Conservation (phyloP, 2,797 vertebrate genomes). For the Hafferia zeledoni region DNA sequence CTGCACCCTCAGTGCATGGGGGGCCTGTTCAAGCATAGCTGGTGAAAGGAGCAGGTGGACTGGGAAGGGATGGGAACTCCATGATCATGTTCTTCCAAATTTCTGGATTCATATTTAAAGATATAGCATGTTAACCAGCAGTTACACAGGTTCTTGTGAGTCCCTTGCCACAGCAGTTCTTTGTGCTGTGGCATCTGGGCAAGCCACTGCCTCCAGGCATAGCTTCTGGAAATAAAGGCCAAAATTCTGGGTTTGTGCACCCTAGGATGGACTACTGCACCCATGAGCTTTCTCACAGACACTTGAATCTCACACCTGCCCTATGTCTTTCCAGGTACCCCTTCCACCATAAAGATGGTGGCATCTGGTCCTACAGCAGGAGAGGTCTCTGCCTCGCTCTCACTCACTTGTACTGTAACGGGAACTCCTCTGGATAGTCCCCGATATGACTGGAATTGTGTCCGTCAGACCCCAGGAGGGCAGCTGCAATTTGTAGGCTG, state of each 20-base stretch:
- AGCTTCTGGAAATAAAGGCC: neutral
- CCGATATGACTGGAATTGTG: neutral
- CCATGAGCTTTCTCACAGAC: neutral
- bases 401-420: neutral
- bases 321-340: neutral
- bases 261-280: neutral
- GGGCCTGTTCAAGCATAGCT: neutral
- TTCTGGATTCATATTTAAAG: neutral
- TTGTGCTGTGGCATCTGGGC: neutral
- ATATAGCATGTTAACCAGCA: neutral
- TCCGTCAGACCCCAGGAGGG: neutral
- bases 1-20: neutral
- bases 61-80: neutral
- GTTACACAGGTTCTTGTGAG: neutral
- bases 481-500: slow-evolving; percentile 6
- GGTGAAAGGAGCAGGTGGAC: neutral
- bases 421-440: neutral
- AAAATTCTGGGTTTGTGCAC: neutral
- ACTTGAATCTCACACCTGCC: neutral
- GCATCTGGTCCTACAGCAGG: neutral
- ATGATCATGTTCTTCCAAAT: neutral
- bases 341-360: neutral
- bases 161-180: neutral
- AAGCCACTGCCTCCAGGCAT: neutral
- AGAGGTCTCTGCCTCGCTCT: neutral